phyloP scores from a whole-genome alignment of 53 echinoderm and acorn worm genomes.

The Holothuria scabra region DNA sequence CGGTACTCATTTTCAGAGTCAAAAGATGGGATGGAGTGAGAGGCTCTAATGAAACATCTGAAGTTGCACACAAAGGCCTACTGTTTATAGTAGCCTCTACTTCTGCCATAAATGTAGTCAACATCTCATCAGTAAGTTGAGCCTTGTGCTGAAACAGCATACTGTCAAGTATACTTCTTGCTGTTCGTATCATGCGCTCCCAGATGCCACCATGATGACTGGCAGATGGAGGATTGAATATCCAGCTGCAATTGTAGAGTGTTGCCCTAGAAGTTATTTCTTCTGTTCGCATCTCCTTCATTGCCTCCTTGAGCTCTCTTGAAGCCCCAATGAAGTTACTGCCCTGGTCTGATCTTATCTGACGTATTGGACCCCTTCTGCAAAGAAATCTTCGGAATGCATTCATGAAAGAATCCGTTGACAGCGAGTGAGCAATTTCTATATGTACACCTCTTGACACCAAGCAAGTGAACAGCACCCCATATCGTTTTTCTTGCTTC shows the following conservation, averaged over 20 bases:
- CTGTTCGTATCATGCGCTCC: slow-evolving; percentile 45
- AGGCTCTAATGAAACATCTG: slow-evolving; percentile 41
- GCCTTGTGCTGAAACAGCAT: slow-evolving; percentile 28
- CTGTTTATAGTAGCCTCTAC: too few species aligned
- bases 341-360: slow-evolving; percentile 40
- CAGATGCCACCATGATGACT: slow-evolving; percentile 36
- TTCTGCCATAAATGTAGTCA: too few species aligned
- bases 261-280: slow-evolving; percentile 7
- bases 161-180: slow-evolving; percentile 40
- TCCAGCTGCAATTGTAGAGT: not conserved
- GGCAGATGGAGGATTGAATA: slow-evolving; percentile 41
- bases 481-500: slow-evolving; percentile 48
- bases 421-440: slow-evolving; percentile 50
- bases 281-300: slow-evolving; percentile 55
- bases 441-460: slow-evolving; percentile 58
- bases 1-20: slow-evolving; percentile 52
- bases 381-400: slow-evolving; percentile 51
- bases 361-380: slow-evolving; percentile 55
- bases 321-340: too few species aligned
- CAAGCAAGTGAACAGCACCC: slow-evolving; percentile 60
- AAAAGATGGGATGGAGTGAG: slow-evolving; percentile 61
- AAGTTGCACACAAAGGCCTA: too few species aligned
- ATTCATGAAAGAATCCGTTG: slow-evolving; percentile 59
- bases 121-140: too few species aligned
- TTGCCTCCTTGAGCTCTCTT: slow-evolving; percentile 27